Evolutionary conservation across 2,113 vertebrate species (phyloP).

Genomic region (Galeopterus variegatus): DNA sequence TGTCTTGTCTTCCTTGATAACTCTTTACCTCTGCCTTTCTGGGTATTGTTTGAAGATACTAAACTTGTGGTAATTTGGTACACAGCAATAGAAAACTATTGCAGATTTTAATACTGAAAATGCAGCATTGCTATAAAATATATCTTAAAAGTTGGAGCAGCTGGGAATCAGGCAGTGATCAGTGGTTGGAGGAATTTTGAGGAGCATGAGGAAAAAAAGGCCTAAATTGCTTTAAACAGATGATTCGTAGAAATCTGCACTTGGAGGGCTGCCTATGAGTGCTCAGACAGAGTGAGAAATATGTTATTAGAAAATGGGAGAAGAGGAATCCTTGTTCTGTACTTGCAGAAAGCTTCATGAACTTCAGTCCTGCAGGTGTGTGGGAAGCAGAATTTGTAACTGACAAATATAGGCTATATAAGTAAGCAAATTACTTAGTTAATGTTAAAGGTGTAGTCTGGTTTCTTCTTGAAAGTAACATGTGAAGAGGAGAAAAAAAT

Average conservation of each 20-base stretch:
- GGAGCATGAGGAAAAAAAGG: background rate
- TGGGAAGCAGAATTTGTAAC: background rate
- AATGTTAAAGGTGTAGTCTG: background rate
- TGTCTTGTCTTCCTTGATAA: background rate
- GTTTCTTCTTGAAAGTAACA: background rate
- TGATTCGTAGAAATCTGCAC: background rate
- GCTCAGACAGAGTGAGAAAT: too few relatives aligned
- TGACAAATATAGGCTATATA: too few relatives aligned
- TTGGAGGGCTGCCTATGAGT: background rate
- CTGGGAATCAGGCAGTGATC: background rate
- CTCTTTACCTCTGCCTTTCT: constrained; percentile 29
- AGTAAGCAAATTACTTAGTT: background rate
- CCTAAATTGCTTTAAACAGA: background rate
- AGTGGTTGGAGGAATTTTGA: background rate
- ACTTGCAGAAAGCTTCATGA: background rate
- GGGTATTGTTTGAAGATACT: background rate
- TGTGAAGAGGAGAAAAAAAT: background rate
- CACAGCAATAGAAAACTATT: background rate
- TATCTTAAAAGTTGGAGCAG: background rate
- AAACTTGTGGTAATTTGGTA: background rate
- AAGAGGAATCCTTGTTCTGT: accelerated
- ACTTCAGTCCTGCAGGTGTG: background rate
- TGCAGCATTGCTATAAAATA: background rate
- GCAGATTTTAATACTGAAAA: background rate
- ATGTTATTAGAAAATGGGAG: background rate